phyloP scores from a whole-genome alignment of 2,113 vertebrate species.

The Rhinolophus sinicus region DNA sequence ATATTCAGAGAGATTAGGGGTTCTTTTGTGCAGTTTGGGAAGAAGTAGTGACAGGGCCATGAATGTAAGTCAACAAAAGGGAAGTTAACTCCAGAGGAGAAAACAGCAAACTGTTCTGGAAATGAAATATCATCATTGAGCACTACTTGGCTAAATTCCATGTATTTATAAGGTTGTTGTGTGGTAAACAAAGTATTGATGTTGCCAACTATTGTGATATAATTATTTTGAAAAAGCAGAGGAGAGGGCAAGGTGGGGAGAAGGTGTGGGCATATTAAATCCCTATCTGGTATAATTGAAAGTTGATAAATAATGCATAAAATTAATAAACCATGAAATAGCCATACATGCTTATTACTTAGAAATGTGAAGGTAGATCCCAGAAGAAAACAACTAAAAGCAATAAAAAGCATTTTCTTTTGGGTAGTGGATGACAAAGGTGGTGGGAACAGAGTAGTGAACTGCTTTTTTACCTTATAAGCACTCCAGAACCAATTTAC shows the following conservation, averaged over 20 bases:
- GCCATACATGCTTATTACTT: not conserved
- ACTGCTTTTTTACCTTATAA: not conserved
- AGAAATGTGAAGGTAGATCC: not conserved
- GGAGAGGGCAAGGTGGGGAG: not conserved
- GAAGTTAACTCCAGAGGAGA: not conserved
- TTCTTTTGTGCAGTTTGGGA: not conserved
- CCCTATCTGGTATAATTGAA: not conserved
- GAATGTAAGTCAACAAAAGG: not conserved
- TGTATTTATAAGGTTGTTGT: not conserved
- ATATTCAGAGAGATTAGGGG: not conserved
- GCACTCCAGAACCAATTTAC: not conserved
- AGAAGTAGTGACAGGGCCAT: not conserved
- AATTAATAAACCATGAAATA: not conserved
- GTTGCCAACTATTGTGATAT: not conserved
- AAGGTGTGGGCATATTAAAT: not conserved
- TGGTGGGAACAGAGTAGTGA: not conserved
- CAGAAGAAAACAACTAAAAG: not conserved
- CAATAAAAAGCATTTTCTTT: not conserved
- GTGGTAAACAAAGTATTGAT: not conserved
- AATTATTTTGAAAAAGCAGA: not conserved
- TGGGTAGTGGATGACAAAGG: not conserved
- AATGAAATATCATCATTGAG: not conserved
- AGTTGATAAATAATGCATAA: not conserved
- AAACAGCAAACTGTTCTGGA: not conserved
- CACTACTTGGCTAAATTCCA: not conserved